Evolutionary conservation across 2,888 invertebrate species (phyloP), one percentile per base, ranked within the genome.

Genomic region (Pammene aurita): DNA sequence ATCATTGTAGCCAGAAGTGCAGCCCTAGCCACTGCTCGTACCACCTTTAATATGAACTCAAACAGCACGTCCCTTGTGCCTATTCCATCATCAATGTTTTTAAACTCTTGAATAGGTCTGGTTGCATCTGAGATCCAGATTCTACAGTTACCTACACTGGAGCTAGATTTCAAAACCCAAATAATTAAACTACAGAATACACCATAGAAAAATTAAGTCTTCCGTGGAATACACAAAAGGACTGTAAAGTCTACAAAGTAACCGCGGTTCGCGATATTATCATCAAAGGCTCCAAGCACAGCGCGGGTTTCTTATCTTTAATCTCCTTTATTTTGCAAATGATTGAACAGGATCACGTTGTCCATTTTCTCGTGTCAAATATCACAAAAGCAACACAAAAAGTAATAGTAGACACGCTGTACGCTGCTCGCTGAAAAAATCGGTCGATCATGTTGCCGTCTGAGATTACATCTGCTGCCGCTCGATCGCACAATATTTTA

Each of bases 381-480:
- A 50, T 18, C 50, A 54, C 34, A 54, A 54, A n/a, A 50, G 50
- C 5, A 50, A 54, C 10, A 54, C n/a, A 54, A 54, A 35, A 54
- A 34, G 52, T 54, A 26, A 26, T 50, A 26, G 52, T 54, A 34
- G 46, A 54, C 5, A 13, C 41, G 57, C 18, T 16, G 38, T 10
- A 9, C 46, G 50, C 50, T 1, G 26, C 26, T 26, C 26, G 26
- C 4, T 26, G 11, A 26, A 56, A 56, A 56, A 16, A 38, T 2
- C 41, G 38, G 56, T 56, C 57, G 42, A 57, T 57, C 57, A 14
- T 54, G 26, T 57, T 57, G 41, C 57, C 11, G 57, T 57, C 44
- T 5, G 44, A 58, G 44, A 34, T 34, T 44, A n/a, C 41, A 58
- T 58, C 58, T 44, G 57, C 44, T 34, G 18, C 58, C 26, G 26